phyloP scores from a whole-genome alignment of 2,888 invertebrate species.

The Hypena proboscidalis region DNA sequence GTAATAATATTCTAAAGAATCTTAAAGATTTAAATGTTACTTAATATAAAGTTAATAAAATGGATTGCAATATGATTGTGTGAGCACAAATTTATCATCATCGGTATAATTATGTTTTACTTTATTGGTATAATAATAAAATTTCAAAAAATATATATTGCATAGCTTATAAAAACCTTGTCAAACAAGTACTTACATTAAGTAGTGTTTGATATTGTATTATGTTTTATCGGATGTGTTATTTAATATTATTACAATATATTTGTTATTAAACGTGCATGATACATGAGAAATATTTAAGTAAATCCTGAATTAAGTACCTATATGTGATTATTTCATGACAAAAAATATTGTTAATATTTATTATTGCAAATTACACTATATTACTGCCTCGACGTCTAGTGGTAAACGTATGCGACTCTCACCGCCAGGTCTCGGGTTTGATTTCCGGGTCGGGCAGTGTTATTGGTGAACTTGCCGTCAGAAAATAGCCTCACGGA shows the following conservation, averaged over 20 bases:
- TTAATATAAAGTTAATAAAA: conserved; percentile 44
- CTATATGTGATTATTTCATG: conserved; percentile 4
- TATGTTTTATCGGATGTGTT: conserved; percentile 21
- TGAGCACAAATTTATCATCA: conserved; percentile 58
- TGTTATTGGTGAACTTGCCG: no score
- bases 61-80: conserved; percentile 47
- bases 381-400: no score
- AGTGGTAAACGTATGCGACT: no score
- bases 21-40: conserved; percentile 53
- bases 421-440: no score
- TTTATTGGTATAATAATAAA: no score
- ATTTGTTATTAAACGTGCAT: conserved; percentile 14
- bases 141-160: conserved; percentile 37
- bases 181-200: conserved; percentile 64
- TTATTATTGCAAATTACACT: not conserved
- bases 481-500: no score
- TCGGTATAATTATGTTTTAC: conserved; percentile 21
- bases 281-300: not conserved
- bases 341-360: conserved; percentile 2
- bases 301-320: no score
- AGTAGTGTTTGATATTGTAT: conserved; percentile 54
- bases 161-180: conserved; percentile 40
- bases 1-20: conserved; percentile 38
- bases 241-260: conserved; percentile 10
- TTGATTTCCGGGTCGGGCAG: no score